These are phyloP conservation scores for Indicator maculatus DNA, from an alignment of 2,113 vertebrate species.

Conservation along the genomic window DNA sequence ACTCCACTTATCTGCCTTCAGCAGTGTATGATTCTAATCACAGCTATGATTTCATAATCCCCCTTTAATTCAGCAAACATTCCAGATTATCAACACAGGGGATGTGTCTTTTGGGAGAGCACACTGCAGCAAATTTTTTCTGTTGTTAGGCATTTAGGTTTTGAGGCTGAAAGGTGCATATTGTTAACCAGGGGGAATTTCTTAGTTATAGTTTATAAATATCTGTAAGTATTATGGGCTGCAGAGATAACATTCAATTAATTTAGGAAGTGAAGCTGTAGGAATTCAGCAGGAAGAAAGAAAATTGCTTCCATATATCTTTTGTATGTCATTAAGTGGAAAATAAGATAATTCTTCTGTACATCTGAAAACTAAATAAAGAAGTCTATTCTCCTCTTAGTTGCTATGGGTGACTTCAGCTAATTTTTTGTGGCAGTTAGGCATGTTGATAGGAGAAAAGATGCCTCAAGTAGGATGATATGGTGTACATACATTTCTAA, in stretches of 20 bases:
- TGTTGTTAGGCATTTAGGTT: not conserved
- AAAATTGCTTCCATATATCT: constrained; percentile 70
- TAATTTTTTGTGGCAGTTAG: constrained; percentile 57
- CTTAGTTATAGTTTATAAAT: constrained; percentile 43
- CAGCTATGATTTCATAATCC: constrained; percentile 51
- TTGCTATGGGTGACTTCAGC: constrained; percentile 25
- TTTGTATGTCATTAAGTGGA: constrained; percentile 63
- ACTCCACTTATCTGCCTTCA: constrained; percentile 55
- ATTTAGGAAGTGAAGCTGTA: constrained; percentile 35
- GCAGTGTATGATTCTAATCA: constrained; percentile 50
- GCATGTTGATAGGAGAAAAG: not conserved
- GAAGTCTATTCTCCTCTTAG: constrained; percentile 26
- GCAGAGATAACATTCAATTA: constrained; percentile 39
- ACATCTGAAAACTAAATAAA: constrained; percentile 55
- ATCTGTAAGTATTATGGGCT: constrained; percentile 4
- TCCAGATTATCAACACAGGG: constrained; percentile 18
- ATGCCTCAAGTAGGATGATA: constrained; percentile 58
- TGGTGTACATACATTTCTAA: not conserved
- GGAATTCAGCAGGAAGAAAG: constrained; percentile 67
- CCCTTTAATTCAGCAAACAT: constrained; percentile 52
- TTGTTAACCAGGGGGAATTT: constrained; percentile 6
- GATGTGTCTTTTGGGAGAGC: constrained; percentile 7
- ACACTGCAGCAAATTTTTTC: not conserved
- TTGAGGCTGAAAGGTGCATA: not conserved
- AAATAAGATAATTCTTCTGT: constrained; percentile 67